Percentiles rank a stretch among this genome's conserved stretches.
phyloP scores from a whole-genome alignment of 2,888 invertebrate genomes.

The Mythimna lalbum region DNA sequence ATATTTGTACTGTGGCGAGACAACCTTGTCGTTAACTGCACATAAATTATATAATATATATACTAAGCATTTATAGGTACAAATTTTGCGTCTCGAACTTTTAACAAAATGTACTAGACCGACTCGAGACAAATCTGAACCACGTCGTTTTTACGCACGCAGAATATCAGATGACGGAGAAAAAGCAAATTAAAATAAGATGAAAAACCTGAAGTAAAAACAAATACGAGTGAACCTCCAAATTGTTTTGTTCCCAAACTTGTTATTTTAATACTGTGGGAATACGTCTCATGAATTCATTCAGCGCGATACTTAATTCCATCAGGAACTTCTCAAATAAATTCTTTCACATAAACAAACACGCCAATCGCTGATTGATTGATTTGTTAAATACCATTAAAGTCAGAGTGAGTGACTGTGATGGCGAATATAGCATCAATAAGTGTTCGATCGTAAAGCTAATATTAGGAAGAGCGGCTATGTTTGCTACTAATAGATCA shows the following conservation, averaged over 20 bases:
- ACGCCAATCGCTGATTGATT: constrained; percentile 28
- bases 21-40: constrained; percentile 26
- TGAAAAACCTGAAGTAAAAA: constrained; percentile 24
- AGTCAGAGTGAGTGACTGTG: constrained; percentile 42
- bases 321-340: constrained; percentile 28
- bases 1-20: constrained; percentile 7
- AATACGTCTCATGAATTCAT: constrained; percentile 21
- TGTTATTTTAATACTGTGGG: constrained; percentile 27
- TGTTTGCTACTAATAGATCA: constrained; percentile 37
- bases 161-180: constrained; percentile 40
- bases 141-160: constrained; percentile 47
- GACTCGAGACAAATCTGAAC: constrained; percentile 35
- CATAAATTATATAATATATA: not conserved
- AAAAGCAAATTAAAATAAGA: constrained; percentile 47
- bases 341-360: constrained; percentile 40
- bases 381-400: constrained; percentile 41
- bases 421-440: constrained; percentile 36
- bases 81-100: constrained; percentile 24
- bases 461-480: constrained; percentile 15
- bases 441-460: constrained; percentile 28
- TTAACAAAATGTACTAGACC: constrained; percentile 33
- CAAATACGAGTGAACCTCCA: constrained; percentile 3
- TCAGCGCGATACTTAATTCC: constrained; percentile 27
- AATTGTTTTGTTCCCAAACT: constrained; percentile 39
- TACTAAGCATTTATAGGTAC: not conserved